Conservation (phyloP, 1,140 invertebrate species). For the Zaprionus ghesquierei region DNA sequence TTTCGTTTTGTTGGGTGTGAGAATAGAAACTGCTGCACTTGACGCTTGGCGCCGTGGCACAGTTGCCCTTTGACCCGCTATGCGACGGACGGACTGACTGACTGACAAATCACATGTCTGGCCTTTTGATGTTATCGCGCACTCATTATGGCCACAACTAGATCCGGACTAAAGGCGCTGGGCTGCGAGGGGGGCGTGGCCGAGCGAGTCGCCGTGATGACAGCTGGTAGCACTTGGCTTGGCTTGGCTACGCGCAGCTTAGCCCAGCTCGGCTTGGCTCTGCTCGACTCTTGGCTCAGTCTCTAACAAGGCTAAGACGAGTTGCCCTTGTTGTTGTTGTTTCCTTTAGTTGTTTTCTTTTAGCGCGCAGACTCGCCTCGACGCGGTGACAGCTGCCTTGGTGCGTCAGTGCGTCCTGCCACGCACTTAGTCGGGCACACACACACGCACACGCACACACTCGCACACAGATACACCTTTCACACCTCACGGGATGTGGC, state of each 20-base stretch:
- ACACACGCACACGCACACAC: slow-evolving; percentile 20
- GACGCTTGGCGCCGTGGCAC: neutral
- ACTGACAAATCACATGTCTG: slow-evolving; percentile 76
- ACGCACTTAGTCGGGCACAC: slow-evolving; percentile 56
- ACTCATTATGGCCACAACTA: slow-evolving; percentile 49
- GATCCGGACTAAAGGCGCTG: neutral
- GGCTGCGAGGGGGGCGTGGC: slow-evolving; percentile 40
- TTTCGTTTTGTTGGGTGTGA: slow-evolving; percentile 21
- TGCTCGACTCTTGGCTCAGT: neutral
- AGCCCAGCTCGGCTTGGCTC: no score
- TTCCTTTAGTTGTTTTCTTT: slow-evolving; percentile 4
- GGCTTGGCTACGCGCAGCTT: no score
- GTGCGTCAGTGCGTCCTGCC: slow-evolving; percentile 42
- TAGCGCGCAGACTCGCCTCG: slow-evolving; percentile 38
- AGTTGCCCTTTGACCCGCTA: slow-evolving; percentile 12
- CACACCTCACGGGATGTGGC: slow-evolving; percentile 54
- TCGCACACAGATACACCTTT: slow-evolving; percentile 44
- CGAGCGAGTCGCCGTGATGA: slow-evolving; percentile 43
- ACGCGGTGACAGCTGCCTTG: slow-evolving; percentile 52
- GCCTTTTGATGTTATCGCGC: slow-evolving; percentile 81
- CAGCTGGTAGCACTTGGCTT: slow-evolving; percentile 70
- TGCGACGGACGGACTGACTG: slow-evolving; percentile 14
- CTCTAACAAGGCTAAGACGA: slow-evolving; percentile 62
- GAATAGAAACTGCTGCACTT: slow-evolving; percentile 39
- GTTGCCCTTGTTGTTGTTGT: slow-evolving; percentile 9